Evolutionary conservation across 2,797 vertebrate genomes (phyloP).

Genomic region (Lacerta viridis): DNA sequence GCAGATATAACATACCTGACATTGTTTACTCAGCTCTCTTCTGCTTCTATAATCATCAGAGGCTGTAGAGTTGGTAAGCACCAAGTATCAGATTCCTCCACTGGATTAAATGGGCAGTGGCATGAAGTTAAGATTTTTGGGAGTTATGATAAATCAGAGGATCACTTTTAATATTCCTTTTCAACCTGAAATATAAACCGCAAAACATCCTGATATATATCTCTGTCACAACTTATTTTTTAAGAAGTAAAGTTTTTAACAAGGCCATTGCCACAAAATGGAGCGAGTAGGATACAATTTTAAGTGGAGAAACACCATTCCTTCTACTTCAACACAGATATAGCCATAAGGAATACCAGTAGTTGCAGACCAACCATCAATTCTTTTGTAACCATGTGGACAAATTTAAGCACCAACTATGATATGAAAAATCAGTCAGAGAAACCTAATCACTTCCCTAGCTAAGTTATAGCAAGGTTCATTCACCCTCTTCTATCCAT

Average conservation of each 20-base stretch:
- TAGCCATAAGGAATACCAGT: neutral
- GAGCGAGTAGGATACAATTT: no score
- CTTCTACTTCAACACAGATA: neutral
- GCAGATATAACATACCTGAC: neutral
- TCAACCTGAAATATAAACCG: neutral
- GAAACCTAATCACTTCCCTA: neutral
- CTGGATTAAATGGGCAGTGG: neutral
- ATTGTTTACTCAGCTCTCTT: neutral
- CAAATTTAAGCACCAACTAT: neutral
- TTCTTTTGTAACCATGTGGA: neutral
- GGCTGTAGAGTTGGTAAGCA: neutral
- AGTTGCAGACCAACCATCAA: neutral
- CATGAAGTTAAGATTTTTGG: neutral
- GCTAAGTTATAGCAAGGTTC: neutral
- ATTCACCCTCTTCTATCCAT: neutral
- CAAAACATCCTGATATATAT: neutral
- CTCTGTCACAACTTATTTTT: neutral
- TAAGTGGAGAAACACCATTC: neutral
- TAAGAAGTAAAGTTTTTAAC: neutral
- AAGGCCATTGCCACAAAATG: neutral
- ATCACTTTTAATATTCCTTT: neutral
- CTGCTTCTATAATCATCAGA: neutral
- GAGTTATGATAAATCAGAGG: neutral
- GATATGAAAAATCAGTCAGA: neutral
- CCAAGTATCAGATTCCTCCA: neutral